Percentiles rank a stretch among this genome's conserved stretches.
Evolutionary conservation across 2,797 vertebrate genomes (phyloP).

Genomic region (Cryptoblepharus egeriae): DNA sequence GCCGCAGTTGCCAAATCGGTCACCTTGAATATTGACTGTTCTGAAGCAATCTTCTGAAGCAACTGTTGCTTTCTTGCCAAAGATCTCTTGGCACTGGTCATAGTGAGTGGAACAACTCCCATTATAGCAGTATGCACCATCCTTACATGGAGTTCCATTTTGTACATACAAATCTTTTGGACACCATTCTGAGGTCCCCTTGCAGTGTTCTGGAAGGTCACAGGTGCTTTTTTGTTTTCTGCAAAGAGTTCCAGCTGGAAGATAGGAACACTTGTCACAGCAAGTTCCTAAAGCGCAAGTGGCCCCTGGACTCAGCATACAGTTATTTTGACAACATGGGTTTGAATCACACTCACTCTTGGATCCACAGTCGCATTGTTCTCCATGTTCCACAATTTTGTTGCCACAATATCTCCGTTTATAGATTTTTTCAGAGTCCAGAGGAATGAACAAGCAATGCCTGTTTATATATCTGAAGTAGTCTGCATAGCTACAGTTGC

Average conservation of each 20-base stretch:
- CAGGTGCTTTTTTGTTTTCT: constrained; percentile 44
- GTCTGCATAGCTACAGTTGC: constrained; percentile 63
- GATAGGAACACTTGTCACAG: constrained; percentile 50
- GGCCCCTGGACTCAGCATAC: constrained; percentile 32
- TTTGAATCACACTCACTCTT: constrained; percentile 45
- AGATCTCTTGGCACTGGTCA: constrained; percentile 60
- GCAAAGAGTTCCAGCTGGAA: constrained; percentile 52
- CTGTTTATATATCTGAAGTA: constrained; percentile 20
- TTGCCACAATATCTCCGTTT: constrained; percentile 57
- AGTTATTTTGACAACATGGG: constrained; percentile 46
- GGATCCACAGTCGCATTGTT: constrained; percentile 68
- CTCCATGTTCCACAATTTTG: constrained; percentile 48
- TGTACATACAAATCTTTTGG: constrained; percentile 49
- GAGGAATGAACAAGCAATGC: constrained; percentile 48
- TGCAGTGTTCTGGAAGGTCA: constrained; percentile 71
- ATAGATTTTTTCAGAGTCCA: constrained; percentile 16
- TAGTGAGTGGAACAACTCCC: constrained; percentile 54
- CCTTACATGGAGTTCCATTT: constrained; percentile 51
- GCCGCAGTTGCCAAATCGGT: constrained; percentile 66
- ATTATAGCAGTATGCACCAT: constrained; percentile 52
- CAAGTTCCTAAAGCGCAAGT: constrained; percentile 63
- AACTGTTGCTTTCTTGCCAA: constrained; percentile 54
- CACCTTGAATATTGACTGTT: constrained; percentile 45
- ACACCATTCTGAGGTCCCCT: constrained; percentile 55
- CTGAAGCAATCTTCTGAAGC: constrained; percentile 23